Evolutionary conservation across 2,888 invertebrate species (phyloP), one percentile per base, ranked within the genome.

Genomic region (Xestobium rufovillosum): DNA sequence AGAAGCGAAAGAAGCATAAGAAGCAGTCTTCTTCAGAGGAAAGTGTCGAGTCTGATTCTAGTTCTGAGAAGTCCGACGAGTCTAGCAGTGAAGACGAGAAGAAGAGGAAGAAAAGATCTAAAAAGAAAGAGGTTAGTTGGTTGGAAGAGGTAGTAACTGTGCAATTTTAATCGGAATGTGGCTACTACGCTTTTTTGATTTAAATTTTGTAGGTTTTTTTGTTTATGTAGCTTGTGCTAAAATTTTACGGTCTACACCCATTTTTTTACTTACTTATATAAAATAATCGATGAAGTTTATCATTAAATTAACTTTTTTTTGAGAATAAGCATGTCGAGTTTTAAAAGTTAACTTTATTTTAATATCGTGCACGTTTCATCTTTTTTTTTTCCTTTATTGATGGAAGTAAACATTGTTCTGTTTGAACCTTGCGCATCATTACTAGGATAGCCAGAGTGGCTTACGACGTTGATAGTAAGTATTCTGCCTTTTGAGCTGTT

Each of bases 391-490:
- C n/a, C 31, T 36, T 19, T 19, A 19, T n/a, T n/a, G n/a, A 58
- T 54, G 51, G 72, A 76, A 68, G 67, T 68, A 77, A 76, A 79
- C 73, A 77, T 60, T 76, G 74, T 78, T 78, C 74, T 78, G 75
- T 79, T 80, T 78, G 78, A 71, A 69, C 78, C 77, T 62, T 80
- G 73, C 78, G 75, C 75, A 74, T 73, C 76, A 75, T 75, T 75
- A 73, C 75, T 77, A 77, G 77, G 77, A 77, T 76, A 75, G 75
- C 75, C 73, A 71, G 72, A 73, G 52, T 52, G 57, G 60, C 56
- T 56, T 56, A 47, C 55, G 48, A 50, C 56, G 44, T 45, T 45
- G 52, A 56, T 59, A 60, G 64, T 65, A 64, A 65, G 65, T 66
- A 65, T 50, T 41, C 52, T 49, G 53, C 55, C 56, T 53, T 48